Evolutionary conservation across 1,140 invertebrate genomes (phyloP).

Genomic region (Drosophila trapezifrons): DNA sequence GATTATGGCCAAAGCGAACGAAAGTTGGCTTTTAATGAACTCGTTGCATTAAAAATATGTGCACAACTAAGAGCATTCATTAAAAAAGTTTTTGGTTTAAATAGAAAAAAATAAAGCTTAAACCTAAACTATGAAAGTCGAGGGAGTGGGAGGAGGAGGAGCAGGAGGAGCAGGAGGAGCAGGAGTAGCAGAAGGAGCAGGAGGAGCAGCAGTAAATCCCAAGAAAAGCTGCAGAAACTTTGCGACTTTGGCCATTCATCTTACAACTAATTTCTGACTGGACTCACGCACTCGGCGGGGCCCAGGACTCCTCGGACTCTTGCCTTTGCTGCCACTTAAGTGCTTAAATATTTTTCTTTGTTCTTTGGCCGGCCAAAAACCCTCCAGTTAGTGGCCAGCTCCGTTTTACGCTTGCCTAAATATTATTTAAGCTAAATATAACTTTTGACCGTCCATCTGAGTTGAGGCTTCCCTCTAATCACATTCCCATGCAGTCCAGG

Average conservation of each 20-base stretch:
- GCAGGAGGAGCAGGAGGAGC: conserved; percentile 36
- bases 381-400: conserved; percentile 78
- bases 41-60: conserved; percentile 79
- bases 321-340: conserved; percentile 61
- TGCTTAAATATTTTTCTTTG: conserved; percentile 82
- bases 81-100: conserved; percentile 80
- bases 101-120: conserved; percentile 38
- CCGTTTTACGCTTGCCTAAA: conserved; percentile 75
- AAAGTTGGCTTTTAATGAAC: conserved; percentile 80
- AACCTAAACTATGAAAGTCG: conserved; percentile 18
- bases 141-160: background rate
- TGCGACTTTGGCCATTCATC: conserved; percentile 80
- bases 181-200: conserved; percentile 1
- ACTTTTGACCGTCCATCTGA: conserved; percentile 39
- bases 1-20: conserved; percentile 22
- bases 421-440: conserved; percentile 78
- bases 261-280: conserved; percentile 81
- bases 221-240: conserved; percentile 78
- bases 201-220: conserved; percentile 69
- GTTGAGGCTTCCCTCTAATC: conserved; percentile 50
- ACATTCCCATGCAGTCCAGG: conserved; percentile 63
- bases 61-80: conserved; percentile 81
- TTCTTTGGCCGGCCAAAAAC: conserved; percentile 61
- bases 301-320: conserved; percentile 2
- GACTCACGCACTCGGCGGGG: conserved; percentile 65